These are phyloP conservation scores for Sebastes taczanowskii DNA, from an alignment of 2,797 vertebrate species.

Conservation along the genomic window DNA sequence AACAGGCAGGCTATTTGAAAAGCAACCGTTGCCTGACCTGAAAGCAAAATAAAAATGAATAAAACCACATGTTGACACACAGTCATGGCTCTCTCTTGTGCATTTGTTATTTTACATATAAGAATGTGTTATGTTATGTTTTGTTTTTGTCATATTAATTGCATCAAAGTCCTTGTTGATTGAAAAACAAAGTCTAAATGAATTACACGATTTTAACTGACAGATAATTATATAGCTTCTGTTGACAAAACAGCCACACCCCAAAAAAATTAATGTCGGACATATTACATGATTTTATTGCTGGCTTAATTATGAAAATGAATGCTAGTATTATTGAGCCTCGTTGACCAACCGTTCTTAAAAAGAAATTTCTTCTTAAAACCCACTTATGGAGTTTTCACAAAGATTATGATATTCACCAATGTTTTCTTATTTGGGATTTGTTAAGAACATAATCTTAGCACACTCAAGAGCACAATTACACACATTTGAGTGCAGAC, in stretches of 20 bases:
- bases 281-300: neutral
- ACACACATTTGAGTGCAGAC: too few species aligned
- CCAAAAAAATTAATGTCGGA: neutral
- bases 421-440: too few species aligned
- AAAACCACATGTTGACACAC: constrained; percentile 35
- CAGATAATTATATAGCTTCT: neutral
- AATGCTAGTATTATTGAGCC: neutral
- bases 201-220: neutral
- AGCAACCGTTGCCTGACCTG: constrained; percentile 5
- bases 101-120: neutral
- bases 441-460: too few species aligned
- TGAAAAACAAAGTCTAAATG: neutral
- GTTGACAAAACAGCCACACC: neutral
- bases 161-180: neutral
- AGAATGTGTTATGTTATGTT: neutral
- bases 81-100: constrained; percentile 1
- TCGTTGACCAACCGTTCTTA: too few species aligned
- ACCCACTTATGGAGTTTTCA: too few species aligned
- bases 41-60: constrained; percentile 33
- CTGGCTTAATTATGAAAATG: neutral
- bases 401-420: too few species aligned
- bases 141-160: neutral
- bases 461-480: too few species aligned
- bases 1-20: constrained; percentile 1
- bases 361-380: too few species aligned